Evolutionary conservation across 1,140 invertebrate species (phyloP), one percentile per base, ranked within the genome.

Genomic region (Diuraphis noxia): DNA sequence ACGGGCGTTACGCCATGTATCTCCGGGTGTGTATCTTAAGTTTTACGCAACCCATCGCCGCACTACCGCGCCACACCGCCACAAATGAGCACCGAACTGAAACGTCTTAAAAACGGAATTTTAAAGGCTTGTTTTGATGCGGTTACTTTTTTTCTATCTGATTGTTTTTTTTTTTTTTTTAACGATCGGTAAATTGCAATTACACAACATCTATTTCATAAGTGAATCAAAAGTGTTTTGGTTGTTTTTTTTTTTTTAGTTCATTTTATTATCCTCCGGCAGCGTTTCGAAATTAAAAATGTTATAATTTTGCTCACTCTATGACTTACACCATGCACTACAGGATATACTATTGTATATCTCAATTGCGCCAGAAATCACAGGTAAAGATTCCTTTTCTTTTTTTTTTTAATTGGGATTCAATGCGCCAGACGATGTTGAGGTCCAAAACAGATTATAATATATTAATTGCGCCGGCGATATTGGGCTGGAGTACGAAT

Each of bases 41-140:
- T 79, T 90, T 90, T 90, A 79, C 88, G 88, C 72, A 90, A 90
- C 23, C 19, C 23, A 3, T 38, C 41, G 82, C 41, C 46, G 43
- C 84, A 56, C 10, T 2, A 13, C 56, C 30, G 13, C 13, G 13
- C 56, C 56, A 63, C 40, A 41, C n/a, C 19, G 82, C 41, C 46
- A 86, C 85, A 34, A 77, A 77, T 56, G 38, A 90, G 63, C 56
- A 90, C 21, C 88, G 63, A 90, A 77, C 88, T 90, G 88, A 90
- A 90, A 90, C 63, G 56, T 90, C n/a, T 79, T 79, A 88, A 88
- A 88, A 88, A 88, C 63, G 56, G 87, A 88, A 88, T 72, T 88
- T 63, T 41, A 88, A 88, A 88, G 87, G 87, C 87, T 88, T 63
- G 38, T 88, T 88, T 88, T 88, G 52, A 72, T 43, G 87, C 30